These are phyloP conservation scores for Plusia festucae DNA, from an alignment of 2,888 invertebrate genomes.

Conservation along the genomic window DNA sequence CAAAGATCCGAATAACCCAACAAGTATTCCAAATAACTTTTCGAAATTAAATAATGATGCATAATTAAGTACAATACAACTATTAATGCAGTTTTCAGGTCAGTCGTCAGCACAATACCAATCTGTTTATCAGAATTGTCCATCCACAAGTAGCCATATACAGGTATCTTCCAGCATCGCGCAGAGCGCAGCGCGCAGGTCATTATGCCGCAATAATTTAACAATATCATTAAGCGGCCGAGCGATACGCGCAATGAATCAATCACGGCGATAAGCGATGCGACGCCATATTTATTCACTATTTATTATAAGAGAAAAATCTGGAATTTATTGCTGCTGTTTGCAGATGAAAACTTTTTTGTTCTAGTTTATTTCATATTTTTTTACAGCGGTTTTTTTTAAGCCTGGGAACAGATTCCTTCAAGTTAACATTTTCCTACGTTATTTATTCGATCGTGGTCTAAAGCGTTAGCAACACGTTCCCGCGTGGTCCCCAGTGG, in stretches of 20 bases:
- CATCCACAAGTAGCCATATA: neutral
- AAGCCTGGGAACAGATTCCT: too few relatives aligned
- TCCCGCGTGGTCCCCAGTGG: too few relatives aligned
- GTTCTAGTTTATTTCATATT: neutral
- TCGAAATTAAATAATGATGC: too few relatives aligned
- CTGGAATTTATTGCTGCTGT: constrained; percentile 16
- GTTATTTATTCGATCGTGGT: too few relatives aligned
- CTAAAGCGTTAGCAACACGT: too few relatives aligned
- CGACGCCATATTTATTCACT: constrained; percentile 30
- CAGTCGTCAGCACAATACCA: neutral
- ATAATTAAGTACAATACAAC: too few relatives aligned
- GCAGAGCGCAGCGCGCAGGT: neutral
- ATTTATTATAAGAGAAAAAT: constrained; percentile 44
- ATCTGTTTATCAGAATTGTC: neutral
- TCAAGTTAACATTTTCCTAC: too few relatives aligned
- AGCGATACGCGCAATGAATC: constrained; percentile 43
- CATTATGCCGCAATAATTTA: constrained; percentile 41
- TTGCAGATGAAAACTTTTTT: neutral
- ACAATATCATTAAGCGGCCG: constrained; percentile 20
- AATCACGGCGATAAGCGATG: constrained; percentile 45
- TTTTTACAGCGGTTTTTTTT: too few relatives aligned
- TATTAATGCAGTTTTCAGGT: too few relatives aligned
- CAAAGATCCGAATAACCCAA: too few relatives aligned
- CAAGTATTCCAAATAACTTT: too few relatives aligned
- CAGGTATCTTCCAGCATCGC: neutral